Evolutionary conservation across 2,888 invertebrate genomes (phyloP), one percentile per base, ranked within the genome.

Genomic region (Holacanthella duospinosa): DNA sequence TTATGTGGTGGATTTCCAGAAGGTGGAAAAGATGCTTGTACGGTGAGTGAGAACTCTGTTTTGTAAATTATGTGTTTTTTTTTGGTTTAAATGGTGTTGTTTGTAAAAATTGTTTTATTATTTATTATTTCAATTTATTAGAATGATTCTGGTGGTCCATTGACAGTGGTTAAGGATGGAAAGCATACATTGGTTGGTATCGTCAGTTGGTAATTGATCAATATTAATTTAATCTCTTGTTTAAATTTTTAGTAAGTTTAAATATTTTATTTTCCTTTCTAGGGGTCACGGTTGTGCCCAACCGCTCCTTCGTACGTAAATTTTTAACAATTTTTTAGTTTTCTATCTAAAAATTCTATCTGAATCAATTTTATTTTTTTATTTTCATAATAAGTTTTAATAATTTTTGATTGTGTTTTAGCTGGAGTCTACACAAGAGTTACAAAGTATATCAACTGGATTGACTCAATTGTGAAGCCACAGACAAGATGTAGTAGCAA

Each of bases 341-440:
- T n/a, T n/a, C n/a, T n/a, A n/a, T n/a, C n/a, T n/a, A n/a, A n/a
- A n/a, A n/a, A n/a, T n/a, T n/a, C n/a, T n/a, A 36, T 36, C 9
- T 16, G 36, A 36, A 36, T 36, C 36, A 36, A 36, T 36, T 36
- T 36, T 36, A 36, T 12, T 36, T 12, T 12, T 36, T 36, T 36
- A 16, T 36, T n/a, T n/a, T n/a, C n/a, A n/a, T n/a, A n/a, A n/a
- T n/a, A n/a, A n/a, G n/a, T n/a, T n/a, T n/a, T n/a, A n/a, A n/a
- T n/a, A n/a, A n/a, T n/a, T n/a, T n/a, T n/a, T n/a, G 36, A 16
- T 12, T 36, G 36, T 21, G 66, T 66, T 24, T 48, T 60, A 48
- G 68, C 68, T 29, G 68, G 68, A 1, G 67, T 70, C 3, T 71
- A 71, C 55, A 67, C 71, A 4, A 53, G 69, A 27, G 69, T 69